Conservation (phyloP, 2,797 vertebrate species). For the Anabas testudineus region DNA sequence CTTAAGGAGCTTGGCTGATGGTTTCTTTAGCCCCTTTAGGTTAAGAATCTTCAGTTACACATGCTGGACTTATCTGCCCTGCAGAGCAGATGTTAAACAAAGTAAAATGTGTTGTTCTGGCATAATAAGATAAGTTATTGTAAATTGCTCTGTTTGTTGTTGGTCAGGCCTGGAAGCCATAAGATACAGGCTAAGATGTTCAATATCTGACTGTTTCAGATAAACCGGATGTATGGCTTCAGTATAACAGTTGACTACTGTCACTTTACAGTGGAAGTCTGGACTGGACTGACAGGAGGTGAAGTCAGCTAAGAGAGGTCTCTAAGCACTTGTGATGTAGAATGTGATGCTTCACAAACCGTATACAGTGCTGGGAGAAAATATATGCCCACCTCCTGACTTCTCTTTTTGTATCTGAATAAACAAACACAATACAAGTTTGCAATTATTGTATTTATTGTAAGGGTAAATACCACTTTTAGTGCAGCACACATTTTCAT, state of each 20-base stretch:
- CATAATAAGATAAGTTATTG: conserved; percentile 42
- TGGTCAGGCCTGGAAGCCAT: conserved; percentile 9
- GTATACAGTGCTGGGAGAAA: too few species aligned
- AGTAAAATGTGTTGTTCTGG: conserved; percentile 31
- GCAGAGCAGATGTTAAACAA: neutral
- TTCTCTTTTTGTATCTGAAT: too few species aligned
- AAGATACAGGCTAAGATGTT: conserved; percentile 25
- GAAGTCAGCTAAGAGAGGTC: neutral
- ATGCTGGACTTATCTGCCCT: conserved; percentile 1
- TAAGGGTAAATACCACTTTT: too few species aligned
- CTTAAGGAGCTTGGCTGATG: neutral
- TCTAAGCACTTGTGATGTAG: neutral
- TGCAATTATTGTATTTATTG: too few species aligned
- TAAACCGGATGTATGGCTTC: conserved; percentile 18
- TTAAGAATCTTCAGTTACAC: neutral
- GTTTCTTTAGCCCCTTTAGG: neutral
- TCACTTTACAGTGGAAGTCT: conserved; percentile 20
- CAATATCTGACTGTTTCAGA: conserved; percentile 30
- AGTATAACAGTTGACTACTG: conserved; percentile 21
- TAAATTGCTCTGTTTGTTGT: conserved; percentile 1
- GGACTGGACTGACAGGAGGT: conserved; percentile 13
- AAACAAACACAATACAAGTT: too few species aligned
- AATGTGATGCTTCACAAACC: neutral
- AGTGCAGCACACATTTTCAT: too few species aligned
- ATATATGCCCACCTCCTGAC: too few species aligned